Percentiles rank a stretch among this genome's conserved stretches.
These are phyloP conservation scores for Scrobipalpa costella DNA, from an alignment of 2,888 invertebrate genomes.

Conservation along the genomic window DNA sequence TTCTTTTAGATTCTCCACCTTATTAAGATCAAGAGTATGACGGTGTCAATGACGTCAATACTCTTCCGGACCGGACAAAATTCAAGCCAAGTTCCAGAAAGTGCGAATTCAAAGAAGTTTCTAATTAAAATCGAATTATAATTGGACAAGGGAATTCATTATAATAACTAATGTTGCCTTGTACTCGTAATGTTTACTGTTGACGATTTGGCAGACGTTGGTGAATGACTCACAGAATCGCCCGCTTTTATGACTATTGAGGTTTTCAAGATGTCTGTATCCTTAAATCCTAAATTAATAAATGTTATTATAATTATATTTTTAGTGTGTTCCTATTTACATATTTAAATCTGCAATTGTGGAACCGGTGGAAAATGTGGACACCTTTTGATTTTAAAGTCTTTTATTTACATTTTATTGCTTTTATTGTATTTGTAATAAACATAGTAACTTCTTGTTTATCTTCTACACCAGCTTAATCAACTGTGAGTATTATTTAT, in stretches of 20 bases:
- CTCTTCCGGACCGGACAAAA: not conserved
- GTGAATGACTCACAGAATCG: slow-evolving; percentile 42
- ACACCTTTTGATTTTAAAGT: no score
- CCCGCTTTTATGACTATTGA: slow-evolving; percentile 19
- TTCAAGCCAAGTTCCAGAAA: slow-evolving; percentile 21
- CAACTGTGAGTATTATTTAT: no score
- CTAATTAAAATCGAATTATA: slow-evolving; percentile 22
- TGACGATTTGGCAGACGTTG: slow-evolving; percentile 43
- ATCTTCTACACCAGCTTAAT: no score
- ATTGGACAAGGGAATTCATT: slow-evolving; percentile 19
- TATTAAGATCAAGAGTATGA: not conserved
- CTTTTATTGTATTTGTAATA: no score
- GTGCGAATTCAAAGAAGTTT: slow-evolving; percentile 10
- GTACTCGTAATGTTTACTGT: slow-evolving; percentile 40
- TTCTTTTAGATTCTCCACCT: no score
- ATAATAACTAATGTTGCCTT: slow-evolving; percentile 43
- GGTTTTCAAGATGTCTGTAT: not conserved
- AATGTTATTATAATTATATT: no score
- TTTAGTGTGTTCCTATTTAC: no score
- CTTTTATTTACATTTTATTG: no score
- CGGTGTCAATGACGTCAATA: not conserved
- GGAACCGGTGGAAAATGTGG: no score
- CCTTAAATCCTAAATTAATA: no score
- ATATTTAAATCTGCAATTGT: no score
- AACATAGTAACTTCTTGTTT: no score